Conservation (phyloP, 2,113 vertebrate species). For the Equus quagga region DNA sequence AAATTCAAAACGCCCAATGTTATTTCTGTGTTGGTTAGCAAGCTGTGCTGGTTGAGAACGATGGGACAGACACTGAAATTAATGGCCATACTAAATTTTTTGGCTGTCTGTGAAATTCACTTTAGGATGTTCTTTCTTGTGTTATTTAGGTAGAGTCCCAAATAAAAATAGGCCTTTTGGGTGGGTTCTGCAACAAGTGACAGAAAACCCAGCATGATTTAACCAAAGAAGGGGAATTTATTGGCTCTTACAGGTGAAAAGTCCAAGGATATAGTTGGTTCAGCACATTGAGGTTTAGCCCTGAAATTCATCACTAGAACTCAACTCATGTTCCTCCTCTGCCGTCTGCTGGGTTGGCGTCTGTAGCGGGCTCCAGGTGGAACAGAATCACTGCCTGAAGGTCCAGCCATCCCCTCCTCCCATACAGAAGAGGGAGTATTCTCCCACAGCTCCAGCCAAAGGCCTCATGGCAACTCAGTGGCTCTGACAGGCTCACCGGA, state of each 20-base stretch:
- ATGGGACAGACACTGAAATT: neutral
- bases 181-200: neutral
- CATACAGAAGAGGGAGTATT: neutral
- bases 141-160: neutral
- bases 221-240: neutral
- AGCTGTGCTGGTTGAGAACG: neutral
- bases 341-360: neutral
- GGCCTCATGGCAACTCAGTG: neutral
- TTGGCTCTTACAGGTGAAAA: neutral
- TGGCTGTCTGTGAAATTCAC: slow-evolving; percentile 25
- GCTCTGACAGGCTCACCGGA: neutral
- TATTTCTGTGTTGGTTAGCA: slow-evolving; percentile 59
- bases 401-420: neutral
- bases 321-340: neutral
- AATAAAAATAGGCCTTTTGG: neutral
- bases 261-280: neutral
- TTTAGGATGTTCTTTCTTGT: neutral
- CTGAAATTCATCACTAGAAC: neutral
- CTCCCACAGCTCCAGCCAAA: neutral
- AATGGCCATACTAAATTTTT: neutral
- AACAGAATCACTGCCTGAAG: neutral
- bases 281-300: neutral
- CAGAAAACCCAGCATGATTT: neutral
- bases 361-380: neutral
- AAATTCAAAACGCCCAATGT: slow-evolving; percentile 68